Percentiles rank a stretch among this genome's conserved stretches.
Evolutionary conservation across 2,797 vertebrate species (phyloP).

Genomic region (Oreortyx pictus): DNA sequence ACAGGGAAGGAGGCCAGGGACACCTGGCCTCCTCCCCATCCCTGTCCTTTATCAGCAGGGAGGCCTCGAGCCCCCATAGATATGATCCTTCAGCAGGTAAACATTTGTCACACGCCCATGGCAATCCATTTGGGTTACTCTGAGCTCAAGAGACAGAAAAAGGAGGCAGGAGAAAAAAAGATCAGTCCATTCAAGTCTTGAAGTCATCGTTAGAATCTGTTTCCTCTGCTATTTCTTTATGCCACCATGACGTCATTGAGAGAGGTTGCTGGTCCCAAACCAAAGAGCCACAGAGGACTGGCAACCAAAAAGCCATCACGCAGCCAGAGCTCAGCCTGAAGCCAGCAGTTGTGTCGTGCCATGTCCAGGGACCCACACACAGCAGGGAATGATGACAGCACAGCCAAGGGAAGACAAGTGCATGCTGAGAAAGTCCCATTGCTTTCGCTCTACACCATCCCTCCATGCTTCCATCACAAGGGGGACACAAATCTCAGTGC

Average conservation of each 20-base stretch:
- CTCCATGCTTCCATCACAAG: not conserved
- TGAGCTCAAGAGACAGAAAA: not conserved
- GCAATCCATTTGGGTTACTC: not conserved
- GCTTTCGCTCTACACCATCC: not conserved
- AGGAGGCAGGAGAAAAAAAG: not conserved
- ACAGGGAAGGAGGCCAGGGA: not conserved
- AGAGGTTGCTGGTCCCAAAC: not conserved
- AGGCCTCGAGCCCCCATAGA: not conserved
- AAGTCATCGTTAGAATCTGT: not conserved
- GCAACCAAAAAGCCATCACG: not conserved
- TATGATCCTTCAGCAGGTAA: not conserved
- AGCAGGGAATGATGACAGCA: not conserved
- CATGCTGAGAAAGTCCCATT: not conserved
- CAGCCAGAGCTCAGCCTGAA: not conserved
- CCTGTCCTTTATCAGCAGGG: not conserved
- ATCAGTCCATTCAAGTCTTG: not conserved
- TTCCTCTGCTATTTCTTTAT: not conserved
- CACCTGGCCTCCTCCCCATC: fast-evolving
- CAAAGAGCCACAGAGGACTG: not conserved
- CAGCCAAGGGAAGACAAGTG: not conserved
- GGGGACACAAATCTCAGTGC: constrained; percentile 30
- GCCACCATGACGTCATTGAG: not conserved
- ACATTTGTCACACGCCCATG: not conserved
- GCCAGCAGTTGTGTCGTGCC: not conserved
- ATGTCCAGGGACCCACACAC: fast-evolving